Evolutionary conservation across 2,888 invertebrate species (phyloP).

Genomic region (Tanypteryx hageni): DNA sequence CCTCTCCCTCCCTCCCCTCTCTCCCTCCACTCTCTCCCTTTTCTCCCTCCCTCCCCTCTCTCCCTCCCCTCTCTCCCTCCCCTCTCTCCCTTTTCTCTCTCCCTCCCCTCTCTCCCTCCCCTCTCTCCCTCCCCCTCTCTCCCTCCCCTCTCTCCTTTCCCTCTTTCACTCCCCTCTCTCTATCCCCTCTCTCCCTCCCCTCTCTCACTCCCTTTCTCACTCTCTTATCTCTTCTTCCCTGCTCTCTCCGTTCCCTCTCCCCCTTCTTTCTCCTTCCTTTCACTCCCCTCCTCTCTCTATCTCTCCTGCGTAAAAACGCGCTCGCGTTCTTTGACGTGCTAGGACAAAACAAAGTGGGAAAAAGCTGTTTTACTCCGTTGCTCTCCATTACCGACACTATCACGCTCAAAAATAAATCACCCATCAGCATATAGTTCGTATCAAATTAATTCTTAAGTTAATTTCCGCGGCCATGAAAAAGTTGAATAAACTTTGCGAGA

Average conservation of each 20-base stretch:
- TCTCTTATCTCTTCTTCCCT: background rate
- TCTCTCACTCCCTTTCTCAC: background rate
- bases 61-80: background rate
- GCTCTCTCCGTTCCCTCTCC: background rate
- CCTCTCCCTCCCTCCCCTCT: background rate
- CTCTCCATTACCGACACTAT: too few relatives aligned
- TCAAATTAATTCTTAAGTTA: too few relatives aligned
- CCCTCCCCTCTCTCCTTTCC: background rate
- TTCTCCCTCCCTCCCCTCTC: background rate
- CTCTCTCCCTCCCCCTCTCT: background rate
- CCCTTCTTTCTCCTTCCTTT: background rate
- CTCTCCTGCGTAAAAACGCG: background rate
- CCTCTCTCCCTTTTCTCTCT: background rate
- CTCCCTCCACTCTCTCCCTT: background rate
- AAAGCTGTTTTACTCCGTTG: too few relatives aligned
- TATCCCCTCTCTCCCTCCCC: background rate
- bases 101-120: background rate
- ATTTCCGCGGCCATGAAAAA: too few relatives aligned
- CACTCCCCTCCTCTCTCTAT: background rate
- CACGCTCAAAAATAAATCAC: too few relatives aligned
- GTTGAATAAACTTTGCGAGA: too few relatives aligned
- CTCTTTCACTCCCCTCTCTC: background rate
- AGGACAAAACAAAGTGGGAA: too few relatives aligned
- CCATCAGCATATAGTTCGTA: too few relatives aligned
- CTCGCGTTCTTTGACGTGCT: too few relatives aligned